phyloP scores from a whole-genome alignment of 2,113 vertebrate genomes.

The Ornithorhynchus anatinus region DNA sequence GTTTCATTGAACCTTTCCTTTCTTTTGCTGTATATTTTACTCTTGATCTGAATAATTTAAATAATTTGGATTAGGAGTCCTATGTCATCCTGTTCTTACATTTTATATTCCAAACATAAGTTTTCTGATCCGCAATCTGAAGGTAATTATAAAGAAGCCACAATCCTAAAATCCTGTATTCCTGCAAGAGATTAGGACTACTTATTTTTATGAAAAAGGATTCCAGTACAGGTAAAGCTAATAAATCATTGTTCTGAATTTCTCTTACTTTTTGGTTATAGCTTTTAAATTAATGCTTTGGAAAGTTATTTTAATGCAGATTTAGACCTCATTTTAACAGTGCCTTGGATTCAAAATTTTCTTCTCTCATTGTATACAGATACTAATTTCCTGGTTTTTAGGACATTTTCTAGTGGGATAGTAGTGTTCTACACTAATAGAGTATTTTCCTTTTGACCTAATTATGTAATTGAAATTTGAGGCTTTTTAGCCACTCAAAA shows the following conservation, averaged over 20 bases:
- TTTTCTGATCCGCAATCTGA: too few species aligned
- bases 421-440: slow-evolving; percentile 7
- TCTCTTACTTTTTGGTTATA: slow-evolving; percentile 12
- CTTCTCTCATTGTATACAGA: slow-evolving; percentile 9
- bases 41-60: slow-evolving; percentile 8
- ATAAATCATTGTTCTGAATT: too few species aligned
- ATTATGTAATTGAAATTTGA: slow-evolving; percentile 1
- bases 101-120: slow-evolving; percentile 6
- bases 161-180: neutral
- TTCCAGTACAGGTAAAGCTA: too few species aligned
- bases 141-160: slow-evolving; percentile 8
- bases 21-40: slow-evolving; percentile 6
- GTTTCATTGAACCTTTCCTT: neutral
- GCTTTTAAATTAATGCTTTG: neutral
- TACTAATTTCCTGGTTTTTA: neutral
- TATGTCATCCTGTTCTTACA: slow-evolving; percentile 8
- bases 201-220: too few species aligned
- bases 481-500: neutral
- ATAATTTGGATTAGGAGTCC: neutral
- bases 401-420: neutral
- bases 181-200: too few species aligned
- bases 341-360: neutral
- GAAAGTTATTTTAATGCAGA: neutral
- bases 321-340: neutral
- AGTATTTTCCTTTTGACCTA: slow-evolving; percentile 13